Percentiles rank a stretch among this genome's conserved stretches.
Conservation (phyloP, 2,888 invertebrate genomes). For the Gymnosoma rotundatum region DNA sequence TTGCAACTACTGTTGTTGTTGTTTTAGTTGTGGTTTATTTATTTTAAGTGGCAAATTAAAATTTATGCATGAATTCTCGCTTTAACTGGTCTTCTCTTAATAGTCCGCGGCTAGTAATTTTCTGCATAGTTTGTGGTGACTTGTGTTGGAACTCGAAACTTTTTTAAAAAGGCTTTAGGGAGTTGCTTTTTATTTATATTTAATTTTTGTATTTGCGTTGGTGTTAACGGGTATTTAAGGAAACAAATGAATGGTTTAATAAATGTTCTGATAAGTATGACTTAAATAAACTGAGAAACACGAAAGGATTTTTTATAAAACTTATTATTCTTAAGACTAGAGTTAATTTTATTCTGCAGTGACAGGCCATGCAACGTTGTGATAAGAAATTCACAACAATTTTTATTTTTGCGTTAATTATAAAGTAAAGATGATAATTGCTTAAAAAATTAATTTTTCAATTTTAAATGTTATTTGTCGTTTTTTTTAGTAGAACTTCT, state of each 20-base stretch:
- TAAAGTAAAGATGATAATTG: no score
- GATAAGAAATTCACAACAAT: no score
- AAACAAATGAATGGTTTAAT: not conserved
- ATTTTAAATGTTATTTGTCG: no score
- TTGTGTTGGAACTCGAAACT: not conserved
- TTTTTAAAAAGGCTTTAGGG: constrained; percentile 14
- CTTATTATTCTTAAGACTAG: no score
- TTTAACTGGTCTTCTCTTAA: constrained; percentile 7
- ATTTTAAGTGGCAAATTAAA: constrained; percentile 47
- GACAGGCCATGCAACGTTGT: no score
- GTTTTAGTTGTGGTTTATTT: not conserved
- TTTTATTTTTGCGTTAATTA: no score
- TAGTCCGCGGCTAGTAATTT: constrained; percentile 24
- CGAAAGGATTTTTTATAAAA: not conserved
- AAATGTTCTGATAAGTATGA: not conserved
- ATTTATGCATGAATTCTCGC: constrained; percentile 28
- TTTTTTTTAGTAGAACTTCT: no score
- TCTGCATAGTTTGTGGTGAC: not conserved
- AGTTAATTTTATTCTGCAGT: no score
- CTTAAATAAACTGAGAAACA: not conserved
- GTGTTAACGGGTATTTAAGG: constrained; percentile 18
- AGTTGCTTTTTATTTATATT: not conserved
- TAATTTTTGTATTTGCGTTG: not conserved
- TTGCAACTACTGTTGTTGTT: not conserved
- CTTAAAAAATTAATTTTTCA: no score